Percentiles rank a stretch among this genome's conserved stretches.
phyloP scores from a whole-genome alignment of 1,140 invertebrate genomes.

The Cylas formicarius region DNA sequence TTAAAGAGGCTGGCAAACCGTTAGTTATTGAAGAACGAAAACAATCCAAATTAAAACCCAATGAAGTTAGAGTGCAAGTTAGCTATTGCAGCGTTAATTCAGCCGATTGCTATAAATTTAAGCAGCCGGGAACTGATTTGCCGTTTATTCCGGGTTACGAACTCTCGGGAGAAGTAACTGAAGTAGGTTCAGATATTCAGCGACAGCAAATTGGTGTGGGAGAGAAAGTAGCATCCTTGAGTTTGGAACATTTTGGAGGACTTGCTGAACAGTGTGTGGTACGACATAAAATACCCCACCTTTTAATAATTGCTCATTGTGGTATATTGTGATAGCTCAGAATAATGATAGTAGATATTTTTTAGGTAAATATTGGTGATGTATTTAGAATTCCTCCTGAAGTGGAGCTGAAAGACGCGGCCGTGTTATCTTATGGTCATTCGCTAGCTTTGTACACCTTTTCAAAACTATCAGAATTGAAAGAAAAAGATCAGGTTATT shows the following conservation, averaged over 20 bases:
- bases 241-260: slow-evolving; percentile 40
- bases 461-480: slow-evolving; percentile 43
- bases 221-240: slow-evolving; percentile 43
- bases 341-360: slow-evolving; percentile 16
- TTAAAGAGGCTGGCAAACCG: slow-evolving; percentile 42
- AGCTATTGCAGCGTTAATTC: slow-evolving; percentile 52
- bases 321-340: too few species aligned
- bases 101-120: slow-evolving; percentile 45
- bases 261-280: slow-evolving; percentile 46
- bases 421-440: slow-evolving; percentile 48
- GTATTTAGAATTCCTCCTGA: slow-evolving; percentile 46
- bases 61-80: slow-evolving; percentile 43
- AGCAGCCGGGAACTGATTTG: slow-evolving; percentile 40
- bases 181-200: slow-evolving; percentile 38
- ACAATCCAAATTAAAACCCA: slow-evolving; percentile 36
- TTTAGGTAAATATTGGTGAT: slow-evolving; percentile 41
- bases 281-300: slow-evolving; percentile 11
- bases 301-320: not conserved
- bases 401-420: slow-evolving; percentile 44
- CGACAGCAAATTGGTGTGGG: slow-evolving; percentile 32
- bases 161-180: slow-evolving; percentile 44
- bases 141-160: slow-evolving; percentile 51
- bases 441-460: slow-evolving; percentile 48
- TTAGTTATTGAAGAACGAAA: slow-evolving; percentile 40
- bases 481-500: slow-evolving; percentile 45